Percentiles rank a stretch among this genome's conserved stretches.
phyloP scores from a whole-genome alignment of 1,140 invertebrate species.

The Rhopalosiphum maidis region DNA sequence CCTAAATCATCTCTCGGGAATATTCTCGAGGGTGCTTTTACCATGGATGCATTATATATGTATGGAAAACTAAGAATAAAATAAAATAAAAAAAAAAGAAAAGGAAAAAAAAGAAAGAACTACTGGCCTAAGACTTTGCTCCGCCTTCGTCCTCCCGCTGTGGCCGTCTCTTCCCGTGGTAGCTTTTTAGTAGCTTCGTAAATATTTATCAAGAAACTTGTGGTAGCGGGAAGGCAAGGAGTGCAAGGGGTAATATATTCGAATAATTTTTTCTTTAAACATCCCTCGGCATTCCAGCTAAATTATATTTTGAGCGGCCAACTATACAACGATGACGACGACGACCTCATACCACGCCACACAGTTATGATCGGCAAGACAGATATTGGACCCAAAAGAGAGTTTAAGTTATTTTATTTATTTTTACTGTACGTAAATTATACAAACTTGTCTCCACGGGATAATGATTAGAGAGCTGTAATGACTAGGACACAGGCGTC shows the following conservation, averaged over 20 bases:
- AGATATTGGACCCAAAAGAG: constrained; percentile 14
- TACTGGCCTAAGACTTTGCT: not conserved
- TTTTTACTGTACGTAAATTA: not conserved
- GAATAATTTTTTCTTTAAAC: constrained; percentile 18
- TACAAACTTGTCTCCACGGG: not conserved
- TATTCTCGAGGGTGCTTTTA: constrained; percentile 49
- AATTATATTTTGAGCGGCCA: not conserved
- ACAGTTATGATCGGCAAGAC: not conserved
- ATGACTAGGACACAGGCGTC: not conserved
- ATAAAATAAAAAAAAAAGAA: not conserved
- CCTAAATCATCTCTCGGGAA: constrained; percentile 49
- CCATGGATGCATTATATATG: constrained; percentile 20
- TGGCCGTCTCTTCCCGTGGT: not conserved
- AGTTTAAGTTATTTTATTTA: not conserved
- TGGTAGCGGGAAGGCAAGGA: not conserved
- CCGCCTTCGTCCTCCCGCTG: not conserved
- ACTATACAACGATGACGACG: not conserved
- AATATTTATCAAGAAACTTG: constrained; percentile 45
- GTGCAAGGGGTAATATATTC: constrained; percentile 12
- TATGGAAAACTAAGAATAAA: constrained; percentile 21
- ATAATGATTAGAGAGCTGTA: not conserved
- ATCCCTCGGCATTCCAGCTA: not conserved
- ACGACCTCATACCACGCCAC: not conserved
- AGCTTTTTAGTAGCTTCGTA: constrained; percentile 34
- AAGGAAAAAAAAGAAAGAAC: not conserved